Conservation (phyloP, 2,888 invertebrate species). For the Gasteruption jaculator region DNA sequence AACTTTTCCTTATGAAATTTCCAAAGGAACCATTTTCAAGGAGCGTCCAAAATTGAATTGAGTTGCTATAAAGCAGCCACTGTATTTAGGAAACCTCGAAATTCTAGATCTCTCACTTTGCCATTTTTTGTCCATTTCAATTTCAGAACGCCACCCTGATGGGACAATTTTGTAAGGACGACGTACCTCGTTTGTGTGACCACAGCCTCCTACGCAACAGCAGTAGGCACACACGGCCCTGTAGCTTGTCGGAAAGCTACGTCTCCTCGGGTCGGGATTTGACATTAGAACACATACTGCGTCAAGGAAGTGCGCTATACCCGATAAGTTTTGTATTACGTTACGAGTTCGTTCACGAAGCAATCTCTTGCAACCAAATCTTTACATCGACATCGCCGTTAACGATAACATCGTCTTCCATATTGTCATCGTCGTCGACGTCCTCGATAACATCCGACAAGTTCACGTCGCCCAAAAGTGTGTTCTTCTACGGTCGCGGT, state of each 20-base stretch:
- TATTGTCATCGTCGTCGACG: slow-evolving; percentile 17
- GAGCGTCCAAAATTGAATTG: too few species aligned
- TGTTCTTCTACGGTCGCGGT: slow-evolving; percentile 79
- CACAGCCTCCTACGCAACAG: slow-evolving; percentile 70
- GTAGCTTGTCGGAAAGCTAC: slow-evolving; percentile 69
- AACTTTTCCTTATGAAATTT: too few species aligned
- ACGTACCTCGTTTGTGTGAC: slow-evolving; percentile 70
- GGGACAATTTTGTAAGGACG: slow-evolving; percentile 74
- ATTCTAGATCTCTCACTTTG: not conserved
- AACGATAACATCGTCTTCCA: slow-evolving; percentile 18
- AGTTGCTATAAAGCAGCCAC: too few species aligned
- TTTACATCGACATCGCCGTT: slow-evolving; percentile 38
- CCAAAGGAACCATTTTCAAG: too few species aligned
- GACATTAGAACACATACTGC: slow-evolving; percentile 70
- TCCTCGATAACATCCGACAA: slow-evolving; percentile 51
- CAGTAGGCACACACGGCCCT: slow-evolving; percentile 68
- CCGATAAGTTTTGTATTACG: slow-evolving; percentile 73
- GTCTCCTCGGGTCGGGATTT: slow-evolving; percentile 72
- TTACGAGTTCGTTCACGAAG: slow-evolving; percentile 75
- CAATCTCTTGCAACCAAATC: slow-evolving; percentile 44
- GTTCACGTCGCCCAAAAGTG: slow-evolving; percentile 73
- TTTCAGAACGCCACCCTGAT: slow-evolving; percentile 54
- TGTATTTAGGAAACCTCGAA: too few species aligned
- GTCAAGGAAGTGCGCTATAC: slow-evolving; percentile 75
- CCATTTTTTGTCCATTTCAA: slow-evolving; percentile 1